phyloP scores from a whole-genome alignment of 2,888 invertebrate genomes.

The Zootermopsis nevadensis region DNA sequence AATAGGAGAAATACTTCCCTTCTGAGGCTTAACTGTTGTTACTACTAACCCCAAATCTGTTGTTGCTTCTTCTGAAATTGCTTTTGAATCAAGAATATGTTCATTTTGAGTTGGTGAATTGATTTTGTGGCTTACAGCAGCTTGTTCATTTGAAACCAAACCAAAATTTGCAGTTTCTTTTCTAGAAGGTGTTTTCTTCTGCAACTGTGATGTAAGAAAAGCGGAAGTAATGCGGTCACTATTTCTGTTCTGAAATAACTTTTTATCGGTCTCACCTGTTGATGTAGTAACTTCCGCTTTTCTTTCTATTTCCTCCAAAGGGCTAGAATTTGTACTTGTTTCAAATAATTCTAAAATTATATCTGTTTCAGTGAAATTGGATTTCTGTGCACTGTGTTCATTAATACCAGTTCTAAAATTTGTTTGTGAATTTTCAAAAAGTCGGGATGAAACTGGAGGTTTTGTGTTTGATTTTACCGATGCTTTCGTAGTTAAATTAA shows the following conservation, averaged over 20 bases:
- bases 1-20: background rate
- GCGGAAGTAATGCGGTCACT: background rate
- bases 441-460: background rate
- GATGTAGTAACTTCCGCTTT: background rate
- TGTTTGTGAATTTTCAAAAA: background rate
- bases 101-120: background rate
- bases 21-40: slow-evolving; percentile 10
- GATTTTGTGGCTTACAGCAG: background rate
- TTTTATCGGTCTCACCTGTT: background rate
- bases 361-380: background rate
- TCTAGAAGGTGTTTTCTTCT: background rate
- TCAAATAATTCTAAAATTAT: slow-evolving; percentile 22
- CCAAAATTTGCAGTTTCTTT: background rate
- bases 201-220: background rate
- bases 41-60: background rate
- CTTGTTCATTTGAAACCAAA: background rate
- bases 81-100: background rate
- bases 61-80: background rate
- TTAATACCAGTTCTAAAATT: background rate
- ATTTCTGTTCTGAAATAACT: background rate
- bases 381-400: background rate
- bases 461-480: background rate
- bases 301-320: background rate
- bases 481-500: background rate
- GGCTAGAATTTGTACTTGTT: background rate